Evolutionary conservation across 2,113 vertebrate species (phyloP).

Genomic region (Anhinga anhinga): DNA sequence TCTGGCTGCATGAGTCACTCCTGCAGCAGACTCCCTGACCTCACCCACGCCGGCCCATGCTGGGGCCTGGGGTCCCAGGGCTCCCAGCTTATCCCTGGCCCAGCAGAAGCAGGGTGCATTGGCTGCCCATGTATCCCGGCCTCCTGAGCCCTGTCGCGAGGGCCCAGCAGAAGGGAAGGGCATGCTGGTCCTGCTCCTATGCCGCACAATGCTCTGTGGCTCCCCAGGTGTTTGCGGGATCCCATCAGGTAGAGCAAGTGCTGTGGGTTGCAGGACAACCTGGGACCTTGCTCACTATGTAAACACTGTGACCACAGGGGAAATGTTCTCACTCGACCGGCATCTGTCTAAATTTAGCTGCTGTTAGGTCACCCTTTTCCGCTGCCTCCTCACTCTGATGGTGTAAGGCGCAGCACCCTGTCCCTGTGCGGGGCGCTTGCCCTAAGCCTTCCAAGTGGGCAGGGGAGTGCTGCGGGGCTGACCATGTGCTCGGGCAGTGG

Average conservation of each 20-base stretch:
- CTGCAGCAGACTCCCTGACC: background rate
- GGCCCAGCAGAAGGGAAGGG: background rate
- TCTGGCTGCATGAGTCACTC: background rate
- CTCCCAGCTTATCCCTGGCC: background rate
- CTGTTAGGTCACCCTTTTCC: background rate
- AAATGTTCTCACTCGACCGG: slow-evolving; percentile 30
- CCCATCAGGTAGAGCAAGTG: background rate
- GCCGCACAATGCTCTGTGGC: fast-evolving
- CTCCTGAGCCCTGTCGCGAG: background rate
- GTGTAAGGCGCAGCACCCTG: background rate
- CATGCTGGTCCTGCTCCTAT: background rate
- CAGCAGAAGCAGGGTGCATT: fast-evolving
- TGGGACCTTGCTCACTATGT: background rate
- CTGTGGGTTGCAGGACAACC: background rate
- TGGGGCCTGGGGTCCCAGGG: fast-evolving
- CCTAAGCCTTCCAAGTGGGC: fast-evolving
- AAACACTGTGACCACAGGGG: slow-evolving; percentile 49
- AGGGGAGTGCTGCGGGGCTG: background rate
- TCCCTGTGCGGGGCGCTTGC: fast-evolving
- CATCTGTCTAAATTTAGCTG: slow-evolving; percentile 55
- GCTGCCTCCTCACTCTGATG: background rate
- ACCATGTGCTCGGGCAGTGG: fast-evolving
- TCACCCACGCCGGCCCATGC: background rate
- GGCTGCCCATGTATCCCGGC: fast-evolving
- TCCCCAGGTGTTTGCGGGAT: fast-evolving